These are phyloP conservation scores for Lepisosteus oculatus DNA, from an alignment of 2,113 vertebrate genomes.

Conservation along the genomic window DNA sequence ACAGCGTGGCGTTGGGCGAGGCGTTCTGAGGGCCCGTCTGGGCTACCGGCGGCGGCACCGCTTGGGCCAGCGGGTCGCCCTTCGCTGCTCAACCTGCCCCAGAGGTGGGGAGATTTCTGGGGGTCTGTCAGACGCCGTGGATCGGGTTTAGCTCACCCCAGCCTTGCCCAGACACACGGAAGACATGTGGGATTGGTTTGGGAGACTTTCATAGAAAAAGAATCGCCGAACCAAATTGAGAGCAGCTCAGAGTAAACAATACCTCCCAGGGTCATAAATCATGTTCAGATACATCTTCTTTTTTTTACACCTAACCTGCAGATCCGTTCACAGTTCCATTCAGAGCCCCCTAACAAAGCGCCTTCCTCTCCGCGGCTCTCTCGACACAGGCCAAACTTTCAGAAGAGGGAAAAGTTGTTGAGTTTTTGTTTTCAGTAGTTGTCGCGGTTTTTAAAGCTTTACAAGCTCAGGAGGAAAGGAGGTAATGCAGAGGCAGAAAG, in stretches of 20 bases:
- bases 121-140: slow-evolving; percentile 7
- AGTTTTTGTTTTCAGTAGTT: not conserved
- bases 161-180: slow-evolving; percentile 7
- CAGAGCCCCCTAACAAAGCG: slow-evolving; percentile 53
- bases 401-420: slow-evolving; percentile 32
- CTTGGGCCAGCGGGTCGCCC: too few relatives aligned
- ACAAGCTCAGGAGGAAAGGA: too few relatives aligned
- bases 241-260: slow-evolving; percentile 72
- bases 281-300: slow-evolving; percentile 65
- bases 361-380: slow-evolving; percentile 22
- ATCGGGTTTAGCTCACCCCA: slow-evolving; percentile 4
- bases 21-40: too few relatives aligned
- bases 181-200: slow-evolving; percentile 25
- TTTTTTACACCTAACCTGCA: slow-evolving; percentile 60
- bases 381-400: slow-evolving; percentile 18
- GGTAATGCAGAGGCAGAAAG: not conserved
- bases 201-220: not conserved
- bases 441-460: too few relatives aligned
- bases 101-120: not conserved
- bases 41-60: too few relatives aligned
- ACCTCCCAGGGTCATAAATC: slow-evolving; percentile 81
- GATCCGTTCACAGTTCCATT: slow-evolving; percentile 62
- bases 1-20: too few relatives aligned
- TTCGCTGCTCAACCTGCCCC: too few relatives aligned
- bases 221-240: slow-evolving; percentile 38